A percentile compares a stretch with the other conserved stretches of the same genome.
phyloP scores from a whole-genome alignment of 2,888 invertebrate species.

The Pogonocherus hispidulus region DNA sequence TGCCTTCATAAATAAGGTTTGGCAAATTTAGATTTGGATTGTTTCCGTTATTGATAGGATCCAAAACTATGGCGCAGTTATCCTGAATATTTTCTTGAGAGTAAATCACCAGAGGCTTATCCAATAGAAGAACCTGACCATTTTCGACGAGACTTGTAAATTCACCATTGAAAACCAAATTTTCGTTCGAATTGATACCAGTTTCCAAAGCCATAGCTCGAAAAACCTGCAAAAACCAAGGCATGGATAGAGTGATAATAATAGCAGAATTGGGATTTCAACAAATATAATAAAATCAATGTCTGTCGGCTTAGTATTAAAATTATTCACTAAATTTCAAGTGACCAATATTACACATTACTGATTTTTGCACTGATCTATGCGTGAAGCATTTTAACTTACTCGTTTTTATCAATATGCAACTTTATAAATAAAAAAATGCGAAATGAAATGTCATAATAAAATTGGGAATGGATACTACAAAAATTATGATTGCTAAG shows the following conservation, averaged over 20 bases:
- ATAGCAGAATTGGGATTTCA: not conserved
- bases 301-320: not conserved
- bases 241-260: slow-evolving; percentile 37
- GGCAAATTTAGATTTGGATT: slow-evolving; percentile 28
- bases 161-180: slow-evolving; percentile 27
- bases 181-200: slow-evolving; percentile 30
- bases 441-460: slow-evolving; percentile 21
- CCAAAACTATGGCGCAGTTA: slow-evolving; percentile 36
- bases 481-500: slow-evolving; percentile 18
- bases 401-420: not conserved
- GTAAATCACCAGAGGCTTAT: slow-evolving; percentile 36
- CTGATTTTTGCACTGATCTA: not conserved
- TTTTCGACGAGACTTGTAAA: slow-evolving; percentile 36
- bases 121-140: slow-evolving; percentile 32
- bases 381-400: slow-evolving; percentile 3
- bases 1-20: slow-evolving; percentile 33
- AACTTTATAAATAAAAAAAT: slow-evolving; percentile 12
- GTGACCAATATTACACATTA: not conserved
- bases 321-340: not conserved
- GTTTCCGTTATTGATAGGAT: slow-evolving; percentile 25
- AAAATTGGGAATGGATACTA: slow-evolving; percentile 14
- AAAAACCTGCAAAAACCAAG: slow-evolving; percentile 36
- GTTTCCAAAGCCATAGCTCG: slow-evolving; percentile 38
- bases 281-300: not conserved
- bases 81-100: slow-evolving; percentile 22